Percentiles rank a stretch among this genome's conserved stretches.
phyloP scores from a whole-genome alignment of 2,888 invertebrate species.

The Tetragnatha montana region DNA sequence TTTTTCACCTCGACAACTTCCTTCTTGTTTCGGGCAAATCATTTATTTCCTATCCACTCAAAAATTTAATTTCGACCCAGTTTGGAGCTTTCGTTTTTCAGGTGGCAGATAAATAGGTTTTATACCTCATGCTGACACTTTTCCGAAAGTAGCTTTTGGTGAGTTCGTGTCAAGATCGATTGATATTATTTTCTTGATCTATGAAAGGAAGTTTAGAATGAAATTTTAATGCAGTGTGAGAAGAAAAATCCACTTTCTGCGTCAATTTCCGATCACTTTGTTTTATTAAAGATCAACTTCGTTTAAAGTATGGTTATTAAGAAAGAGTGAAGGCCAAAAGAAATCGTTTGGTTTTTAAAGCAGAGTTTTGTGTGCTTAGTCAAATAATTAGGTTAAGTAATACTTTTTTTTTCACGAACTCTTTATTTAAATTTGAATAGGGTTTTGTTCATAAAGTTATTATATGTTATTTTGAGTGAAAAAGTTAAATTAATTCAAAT shows the following conservation, averaged over 20 bases:
- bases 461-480: too few species aligned
- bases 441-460: too few species aligned
- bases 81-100: constrained; percentile 5
- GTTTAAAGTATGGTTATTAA: not conserved
- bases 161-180: not conserved
- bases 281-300: not conserved
- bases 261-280: not conserved
- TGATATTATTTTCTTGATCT: not conserved
- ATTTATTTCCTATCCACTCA: constrained; percentile 15
- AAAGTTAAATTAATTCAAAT: too few species aligned
- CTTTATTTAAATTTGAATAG: too few species aligned
- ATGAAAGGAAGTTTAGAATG: not conserved
- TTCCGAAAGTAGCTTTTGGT: not conserved
- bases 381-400: too few species aligned
- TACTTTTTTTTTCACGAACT: too few species aligned
- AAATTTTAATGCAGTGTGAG: not conserved
- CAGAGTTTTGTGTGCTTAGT: too few species aligned
- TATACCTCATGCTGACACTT: not conserved
- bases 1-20: not conserved
- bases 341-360: too few species aligned
- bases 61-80: constrained; percentile 1
- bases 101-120: not conserved
- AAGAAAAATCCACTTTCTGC: not conserved
- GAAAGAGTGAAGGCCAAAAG: too few species aligned
- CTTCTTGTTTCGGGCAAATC: not conserved